phyloP scores from a whole-genome alignment of 2,888 invertebrate species.

The Epiperipatus broadwayi region DNA sequence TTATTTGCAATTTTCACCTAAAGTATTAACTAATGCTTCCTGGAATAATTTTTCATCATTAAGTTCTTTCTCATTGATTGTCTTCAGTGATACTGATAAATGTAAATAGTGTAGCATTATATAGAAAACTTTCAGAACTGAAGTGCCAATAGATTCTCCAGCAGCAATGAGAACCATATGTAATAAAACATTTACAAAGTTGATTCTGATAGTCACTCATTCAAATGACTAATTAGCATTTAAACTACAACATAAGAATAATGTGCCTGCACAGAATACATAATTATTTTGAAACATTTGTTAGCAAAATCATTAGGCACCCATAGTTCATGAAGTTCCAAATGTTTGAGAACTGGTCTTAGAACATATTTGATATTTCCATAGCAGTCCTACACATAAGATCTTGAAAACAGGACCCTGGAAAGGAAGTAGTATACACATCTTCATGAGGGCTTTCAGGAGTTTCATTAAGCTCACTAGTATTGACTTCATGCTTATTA shows the following conservation, averaged over 20 bases:
- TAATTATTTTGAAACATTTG: conserved; percentile 86
- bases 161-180: conserved; percentile 93
- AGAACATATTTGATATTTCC: conserved; percentile 78
- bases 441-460: conserved; percentile 20
- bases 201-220: conserved; percentile 70
- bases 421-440: conserved; percentile 55
- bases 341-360: conserved; percentile 68
- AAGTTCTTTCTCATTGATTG: conserved; percentile 21
- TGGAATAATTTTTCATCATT: conserved; percentile 54
- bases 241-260: conserved; percentile 96
- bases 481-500: conserved; percentile 70
- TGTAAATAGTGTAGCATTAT: conserved; percentile 81
- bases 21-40: conserved; percentile 81
- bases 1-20: conserved; percentile 79
- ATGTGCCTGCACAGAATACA: conserved; percentile 95
- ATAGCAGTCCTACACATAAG: conserved; percentile 79
- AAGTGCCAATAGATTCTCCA: conserved; percentile 75
- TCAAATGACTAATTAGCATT: conserved; percentile 80
- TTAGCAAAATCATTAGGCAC: conserved; percentile 88
- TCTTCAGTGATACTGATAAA: conserved; percentile 49
- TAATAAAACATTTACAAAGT: conserved; percentile 79
- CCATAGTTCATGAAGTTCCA: conserved; percentile 91
- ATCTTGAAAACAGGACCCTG: conserved; percentile 85
- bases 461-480: no score
- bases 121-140: conserved; percentile 92